Evolutionary conservation across 2,888 invertebrate species (phyloP).

Genomic region (Amphipoea lucens): DNA sequence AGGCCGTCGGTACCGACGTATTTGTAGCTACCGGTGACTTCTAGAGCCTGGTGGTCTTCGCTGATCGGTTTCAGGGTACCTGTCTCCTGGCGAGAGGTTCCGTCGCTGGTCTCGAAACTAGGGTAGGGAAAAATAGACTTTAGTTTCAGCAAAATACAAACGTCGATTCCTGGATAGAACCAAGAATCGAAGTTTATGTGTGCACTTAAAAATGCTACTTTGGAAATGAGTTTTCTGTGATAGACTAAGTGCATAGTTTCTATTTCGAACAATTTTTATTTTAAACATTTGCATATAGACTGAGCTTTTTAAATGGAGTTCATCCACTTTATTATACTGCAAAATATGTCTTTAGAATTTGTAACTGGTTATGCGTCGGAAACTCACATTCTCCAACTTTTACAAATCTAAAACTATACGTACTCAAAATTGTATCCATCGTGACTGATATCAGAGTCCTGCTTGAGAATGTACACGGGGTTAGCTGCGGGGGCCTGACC

Average conservation of each 20-base stretch:
- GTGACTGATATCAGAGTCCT: constrained; percentile 54
- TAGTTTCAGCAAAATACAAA: not conserved
- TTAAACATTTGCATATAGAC: not conserved
- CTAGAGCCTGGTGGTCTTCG: constrained; percentile 87
- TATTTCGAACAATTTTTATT: not conserved
- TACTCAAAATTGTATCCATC: constrained; percentile 66
- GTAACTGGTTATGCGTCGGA: too few relatives aligned
- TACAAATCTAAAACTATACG: constrained; percentile 25
- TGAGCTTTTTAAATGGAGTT: too few relatives aligned
- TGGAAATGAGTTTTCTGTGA: not conserved
- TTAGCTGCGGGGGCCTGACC: constrained; percentile 59
- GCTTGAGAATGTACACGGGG: constrained; percentile 69
- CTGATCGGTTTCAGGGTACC: constrained; percentile 89
- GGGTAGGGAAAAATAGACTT: not conserved
- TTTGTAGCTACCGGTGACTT: constrained; percentile 88
- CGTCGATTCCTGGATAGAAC: not conserved
- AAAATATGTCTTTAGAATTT: not conserved
- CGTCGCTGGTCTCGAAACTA: constrained; percentile 89
- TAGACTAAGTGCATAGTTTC: not conserved
- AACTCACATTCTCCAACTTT: not conserved
- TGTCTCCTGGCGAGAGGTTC: constrained; percentile 87
- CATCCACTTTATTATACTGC: not conserved
- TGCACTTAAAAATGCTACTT: not conserved
- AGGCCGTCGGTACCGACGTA: constrained; percentile 89
- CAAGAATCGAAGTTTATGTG: too few relatives aligned